These are phyloP conservation scores for Periophthalmus modestus DNA, from an alignment of 2,113 vertebrate genomes.

Conservation along the genomic window DNA sequence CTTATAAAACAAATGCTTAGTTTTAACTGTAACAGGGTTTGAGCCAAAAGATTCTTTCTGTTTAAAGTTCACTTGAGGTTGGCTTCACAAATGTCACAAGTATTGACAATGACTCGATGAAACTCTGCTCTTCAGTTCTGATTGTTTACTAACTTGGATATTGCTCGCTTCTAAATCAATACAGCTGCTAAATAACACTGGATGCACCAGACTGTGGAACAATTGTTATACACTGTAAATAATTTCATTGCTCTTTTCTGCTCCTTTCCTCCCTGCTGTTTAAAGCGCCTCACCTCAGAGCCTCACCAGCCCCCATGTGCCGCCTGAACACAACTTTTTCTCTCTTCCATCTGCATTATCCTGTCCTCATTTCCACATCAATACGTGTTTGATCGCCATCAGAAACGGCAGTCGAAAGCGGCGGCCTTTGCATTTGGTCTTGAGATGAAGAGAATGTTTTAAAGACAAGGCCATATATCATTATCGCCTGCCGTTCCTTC, in stretches of 20 bases:
- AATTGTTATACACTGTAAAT: constrained; percentile 34
- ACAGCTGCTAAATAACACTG: constrained; percentile 2
- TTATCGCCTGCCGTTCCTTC: constrained; percentile 46
- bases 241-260: constrained; percentile 27
- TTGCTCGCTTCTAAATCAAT: constrained; percentile 8
- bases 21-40: background rate
- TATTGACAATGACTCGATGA: background rate
- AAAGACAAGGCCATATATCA: constrained; percentile 49
- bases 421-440: constrained; percentile 35
- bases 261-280: constrained; percentile 23
- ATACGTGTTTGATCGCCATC: constrained; percentile 62
- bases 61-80: background rate
- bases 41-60: background rate
- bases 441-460: constrained; percentile 44
- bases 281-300: constrained; percentile 26
- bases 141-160: background rate
- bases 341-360: constrained; percentile 37
- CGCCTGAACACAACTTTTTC: constrained; percentile 29
- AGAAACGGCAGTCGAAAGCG: constrained; percentile 55
- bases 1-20: too few relatives aligned
- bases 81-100: background rate
- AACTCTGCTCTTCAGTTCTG: background rate
- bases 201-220: constrained; percentile 12
- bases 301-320: constrained; percentile 4
- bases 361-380: constrained; percentile 65